phyloP scores from a whole-genome alignment of 2,113 vertebrate genomes.

The Apodemus speciosus region DNA sequence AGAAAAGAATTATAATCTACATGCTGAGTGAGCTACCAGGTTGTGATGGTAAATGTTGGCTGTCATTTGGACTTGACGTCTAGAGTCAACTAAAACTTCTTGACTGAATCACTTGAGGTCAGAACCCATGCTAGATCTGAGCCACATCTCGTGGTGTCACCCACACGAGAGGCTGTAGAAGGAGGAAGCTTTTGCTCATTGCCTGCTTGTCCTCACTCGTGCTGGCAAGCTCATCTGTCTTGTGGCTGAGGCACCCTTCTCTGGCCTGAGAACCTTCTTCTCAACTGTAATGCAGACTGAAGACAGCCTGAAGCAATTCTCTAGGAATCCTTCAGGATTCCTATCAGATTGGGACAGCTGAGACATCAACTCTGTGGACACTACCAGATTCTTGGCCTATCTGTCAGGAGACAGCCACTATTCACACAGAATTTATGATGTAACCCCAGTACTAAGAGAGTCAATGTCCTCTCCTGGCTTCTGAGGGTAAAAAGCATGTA shows the following conservation, averaged over 20 bases:
- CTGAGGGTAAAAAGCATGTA: background rate
- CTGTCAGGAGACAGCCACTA: background rate
- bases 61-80: background rate
- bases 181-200: background rate
- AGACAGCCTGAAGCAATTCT: background rate
- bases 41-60: background rate
- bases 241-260: background rate
- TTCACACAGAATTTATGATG: background rate
- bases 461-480: background rate
- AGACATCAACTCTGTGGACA: background rate
- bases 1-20: background rate
- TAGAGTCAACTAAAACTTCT: background rate
- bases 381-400: background rate
- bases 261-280: background rate
- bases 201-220: background rate
- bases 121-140: background rate
- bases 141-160: background rate
- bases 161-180: background rate
- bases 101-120: background rate
- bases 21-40: background rate
- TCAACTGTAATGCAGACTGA: background rate
- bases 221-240: background rate
- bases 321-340: background rate
- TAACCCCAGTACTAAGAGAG: background rate
- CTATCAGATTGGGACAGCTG: background rate